A percentile compares a stretch with the other conserved stretches of the same genome.
Evolutionary conservation across 1,140 invertebrate genomes (phyloP).

Genomic region (Brachionus sp.): DNA sequence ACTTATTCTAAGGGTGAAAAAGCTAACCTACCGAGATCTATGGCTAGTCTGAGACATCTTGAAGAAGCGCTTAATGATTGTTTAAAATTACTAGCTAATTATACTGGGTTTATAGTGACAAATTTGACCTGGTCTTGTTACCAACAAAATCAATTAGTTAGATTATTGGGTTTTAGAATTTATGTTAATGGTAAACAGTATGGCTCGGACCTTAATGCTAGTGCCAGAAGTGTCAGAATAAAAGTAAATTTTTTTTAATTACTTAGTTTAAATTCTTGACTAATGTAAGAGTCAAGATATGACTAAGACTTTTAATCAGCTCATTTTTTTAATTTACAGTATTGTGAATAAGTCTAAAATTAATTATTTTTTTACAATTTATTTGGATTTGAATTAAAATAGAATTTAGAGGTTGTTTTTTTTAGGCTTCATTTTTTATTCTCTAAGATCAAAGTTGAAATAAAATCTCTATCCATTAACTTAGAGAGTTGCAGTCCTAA

Average conservation of each 20-base stretch:
- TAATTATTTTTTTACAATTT: no score
- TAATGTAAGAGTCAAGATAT: no score
- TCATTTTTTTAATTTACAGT: no score
- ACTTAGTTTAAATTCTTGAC: background rate
- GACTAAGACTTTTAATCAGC: no score
- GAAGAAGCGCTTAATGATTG: slow-evolving; percentile 57
- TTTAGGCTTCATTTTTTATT: no score
- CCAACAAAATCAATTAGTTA: slow-evolving; percentile 54
- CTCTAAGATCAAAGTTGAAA: no score
- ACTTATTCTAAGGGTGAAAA: slow-evolving; percentile 24
- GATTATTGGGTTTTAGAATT: slow-evolving; percentile 54
- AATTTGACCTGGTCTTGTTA: slow-evolving; percentile 57
- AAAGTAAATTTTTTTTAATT: slow-evolving; percentile 49
- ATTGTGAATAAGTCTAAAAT: background rate
- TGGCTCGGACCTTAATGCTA: slow-evolving; percentile 54
- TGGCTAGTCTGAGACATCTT: slow-evolving; percentile 52
- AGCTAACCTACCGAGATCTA: slow-evolving; percentile 52
- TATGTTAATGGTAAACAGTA: slow-evolving; percentile 59
- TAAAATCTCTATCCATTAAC: no score
- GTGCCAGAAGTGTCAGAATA: slow-evolving; percentile 53
- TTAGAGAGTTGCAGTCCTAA: no score
- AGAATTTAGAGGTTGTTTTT: no score
- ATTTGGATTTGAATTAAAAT: no score
- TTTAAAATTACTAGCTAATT: slow-evolving; percentile 53
- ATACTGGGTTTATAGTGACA: slow-evolving; percentile 55